Evolutionary conservation across 2,797 vertebrate genomes (phyloP), one percentile per base, ranked within the genome.

Genomic region (Peromyscus eremicus): DNA sequence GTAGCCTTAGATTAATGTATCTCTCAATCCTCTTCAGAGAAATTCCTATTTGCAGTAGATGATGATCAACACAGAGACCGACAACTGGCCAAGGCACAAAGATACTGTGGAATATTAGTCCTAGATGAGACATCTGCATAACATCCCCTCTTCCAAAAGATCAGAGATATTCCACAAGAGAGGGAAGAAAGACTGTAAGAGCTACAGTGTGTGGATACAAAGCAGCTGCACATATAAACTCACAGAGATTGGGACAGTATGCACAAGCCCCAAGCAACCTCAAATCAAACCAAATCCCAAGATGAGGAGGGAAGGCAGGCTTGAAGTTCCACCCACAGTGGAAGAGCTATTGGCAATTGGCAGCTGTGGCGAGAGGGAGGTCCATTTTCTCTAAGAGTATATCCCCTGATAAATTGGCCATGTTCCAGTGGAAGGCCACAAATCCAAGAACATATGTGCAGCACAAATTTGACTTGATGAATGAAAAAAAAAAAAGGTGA

Each of bases 361-460:
- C 40, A 66, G 29, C 29, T 85, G 3, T 83, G 40, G 43, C 27
- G 29, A 66, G 40, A 32, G 29, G 32, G 2, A 34, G 40, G 3
- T 85, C 29, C 29, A 85, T 34, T 85, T 85, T 68, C 62, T 68
- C 85, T 85, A 85, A 85, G 29, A 85, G 43, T n/a, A 85, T n/a
- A 25, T 49, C 29, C 29, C 40, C 19, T 23, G 32, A 23, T 68
- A 34, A 68, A 29, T 49, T 85, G 83, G 29, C 40, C 32, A 46
- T 84, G 17, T 68, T 68, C 29, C 19, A 66, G 17, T 85, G 43
- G 46, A 68, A n/a, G 83, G 62, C 19, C 83, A 49, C 40, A 85
- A 85, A 66, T 49, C 32, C 6, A 85, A 68, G 62, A 85, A 85
- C 19, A 23, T 85, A 68, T 23, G 0, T 68, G 62, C 19, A 68